Evolutionary conservation across 1,140 invertebrate species (phyloP), one percentile per base, ranked within the genome.

Genomic region (Stenopsyche tienmushanensis): DNA sequence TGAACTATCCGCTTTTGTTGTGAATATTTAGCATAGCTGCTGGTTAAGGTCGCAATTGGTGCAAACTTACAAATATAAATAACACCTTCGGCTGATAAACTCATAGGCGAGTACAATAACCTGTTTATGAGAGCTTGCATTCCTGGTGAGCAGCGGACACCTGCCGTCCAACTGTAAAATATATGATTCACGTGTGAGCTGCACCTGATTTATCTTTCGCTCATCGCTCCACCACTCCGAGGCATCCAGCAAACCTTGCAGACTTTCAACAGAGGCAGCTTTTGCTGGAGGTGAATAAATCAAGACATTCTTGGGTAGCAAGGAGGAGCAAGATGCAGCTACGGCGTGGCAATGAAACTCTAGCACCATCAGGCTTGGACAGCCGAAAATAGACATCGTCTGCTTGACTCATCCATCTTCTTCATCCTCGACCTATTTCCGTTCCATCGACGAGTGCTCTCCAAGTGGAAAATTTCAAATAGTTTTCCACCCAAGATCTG

Each of bases 111-210:
- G 54, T 57, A 57, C 54, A 57, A 57, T 29, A 57, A 57, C 54
- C 54, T 57, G 54, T 57, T 57, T 42, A 57, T 57, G 54, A 20
- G 54, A 57, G 34, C 26, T 57, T 57, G 54, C 54, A 57, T 57
- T 57, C 54, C 54, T 57, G 15, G 54, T 34, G 52, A 23, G 25
- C 23, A 29, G 52, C 52, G 29, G 34, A 15, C 54, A 26, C 24
- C 15, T 47, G 44, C 44, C 44, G 44, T 47, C 44, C 44, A 47
- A 47, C 44, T 47, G 44, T 47, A 47, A 47, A 47, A 47, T 47
- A 47, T 47, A 47, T 47, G 44, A 47, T 47, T 47, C 44, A 47
- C 44, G 44, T 47, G 44, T 47, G 44, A 9, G 44, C 5, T 47
- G 44, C 44, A 47, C 17, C 44, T 15, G 10, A 47, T 47, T 47